Evolutionary conservation across 2,888 invertebrate genomes (phyloP).

Genomic region (Cosmia trapezina): DNA sequence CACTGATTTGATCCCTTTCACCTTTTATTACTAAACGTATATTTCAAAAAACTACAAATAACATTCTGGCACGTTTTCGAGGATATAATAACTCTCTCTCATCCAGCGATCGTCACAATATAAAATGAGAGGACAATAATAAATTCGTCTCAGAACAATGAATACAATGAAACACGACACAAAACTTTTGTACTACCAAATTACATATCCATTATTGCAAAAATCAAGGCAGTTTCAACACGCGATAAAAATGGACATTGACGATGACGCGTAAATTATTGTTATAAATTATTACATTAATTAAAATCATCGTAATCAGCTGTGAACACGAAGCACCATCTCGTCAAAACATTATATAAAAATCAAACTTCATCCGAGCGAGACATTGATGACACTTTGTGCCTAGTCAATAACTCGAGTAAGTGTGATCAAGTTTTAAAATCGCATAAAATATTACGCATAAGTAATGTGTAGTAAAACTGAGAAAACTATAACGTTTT

Average conservation of each 20-base stretch:
- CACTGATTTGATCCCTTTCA: slow-evolving; percentile 80
- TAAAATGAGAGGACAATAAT: slow-evolving; percentile 73
- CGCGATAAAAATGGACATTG: slow-evolving; percentile 68
- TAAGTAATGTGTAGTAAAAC: slow-evolving; percentile 65
- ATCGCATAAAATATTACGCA: slow-evolving; percentile 51
- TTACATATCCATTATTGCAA: slow-evolving; percentile 74
- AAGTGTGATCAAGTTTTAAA: slow-evolving; percentile 46
- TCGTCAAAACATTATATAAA: slow-evolving; percentile 72
- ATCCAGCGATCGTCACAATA: slow-evolving; percentile 79
- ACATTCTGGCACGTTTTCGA: slow-evolving; percentile 88
- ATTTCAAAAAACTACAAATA: slow-evolving; percentile 85
- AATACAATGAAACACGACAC: slow-evolving; percentile 77
- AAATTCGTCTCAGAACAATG: slow-evolving; percentile 85
- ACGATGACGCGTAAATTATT: slow-evolving; percentile 65
- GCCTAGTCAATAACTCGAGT: slow-evolving; percentile 59
- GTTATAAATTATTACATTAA: slow-evolving; percentile 69
- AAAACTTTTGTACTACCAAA: slow-evolving; percentile 85
- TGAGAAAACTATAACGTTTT: slow-evolving; percentile 80
- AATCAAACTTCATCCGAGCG: slow-evolving; percentile 62
- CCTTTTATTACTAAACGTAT: slow-evolving; percentile 78
- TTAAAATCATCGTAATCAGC: slow-evolving; percentile 71
- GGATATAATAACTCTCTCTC: slow-evolving; percentile 77
- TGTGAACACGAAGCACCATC: slow-evolving; percentile 84
- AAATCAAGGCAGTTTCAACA: slow-evolving; percentile 76
- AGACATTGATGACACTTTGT: slow-evolving; percentile 60